Evolutionary conservation across 2,113 vertebrate genomes (phyloP), one percentile per base, ranked within the genome.

Genomic region (Gila orcuttii): DNA sequence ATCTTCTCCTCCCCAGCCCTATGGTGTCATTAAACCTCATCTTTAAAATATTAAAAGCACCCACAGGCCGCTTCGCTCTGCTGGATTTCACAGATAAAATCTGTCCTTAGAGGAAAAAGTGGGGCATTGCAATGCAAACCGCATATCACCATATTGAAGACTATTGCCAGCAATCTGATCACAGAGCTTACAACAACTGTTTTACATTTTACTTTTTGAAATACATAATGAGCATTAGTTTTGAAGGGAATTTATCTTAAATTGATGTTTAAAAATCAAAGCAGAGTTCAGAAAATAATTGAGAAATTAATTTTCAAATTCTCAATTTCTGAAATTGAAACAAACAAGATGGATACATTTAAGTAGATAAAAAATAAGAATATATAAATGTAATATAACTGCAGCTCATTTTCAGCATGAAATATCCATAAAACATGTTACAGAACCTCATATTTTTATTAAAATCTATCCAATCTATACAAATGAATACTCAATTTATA

Each of bases 11-110:
- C 55, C 55, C 55, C 52, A 47, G 36, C 78, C 57, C 55, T 45
- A 36, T 82, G 86, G 86, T 79, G 83, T 87, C 88, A 82, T 82
- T 83, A 83, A 73, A 83, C 31, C 47, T 83, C 82, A 74, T 83
- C 68, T 73, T n/a, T 42, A 83, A 83, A 83, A 57, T 71, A 73
- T 83, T 73, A 73, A 73, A 79, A 42, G 68, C 31, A 73, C 66
- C 82, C 82, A 83, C 82, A 57, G 82, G 82, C 66, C 31, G 17
- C 47, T 74, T 83, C n/a, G 12, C 68, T 59, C 13, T 57, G 82
- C 47, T 59, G 68, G 68, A 83, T 83, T 73, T 59, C 68, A 39
- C 66, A 59, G 23, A 83, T 71, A 25, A 57, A 83, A 83, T 83
- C 82, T 83, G 31, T 68, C 66, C 52, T 73, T 19, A 25, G 66